Evolutionary conservation across 2,113 vertebrate species (phyloP), one percentile per base, ranked within the genome.

Genomic region (Ahaetulla prasina): DNA sequence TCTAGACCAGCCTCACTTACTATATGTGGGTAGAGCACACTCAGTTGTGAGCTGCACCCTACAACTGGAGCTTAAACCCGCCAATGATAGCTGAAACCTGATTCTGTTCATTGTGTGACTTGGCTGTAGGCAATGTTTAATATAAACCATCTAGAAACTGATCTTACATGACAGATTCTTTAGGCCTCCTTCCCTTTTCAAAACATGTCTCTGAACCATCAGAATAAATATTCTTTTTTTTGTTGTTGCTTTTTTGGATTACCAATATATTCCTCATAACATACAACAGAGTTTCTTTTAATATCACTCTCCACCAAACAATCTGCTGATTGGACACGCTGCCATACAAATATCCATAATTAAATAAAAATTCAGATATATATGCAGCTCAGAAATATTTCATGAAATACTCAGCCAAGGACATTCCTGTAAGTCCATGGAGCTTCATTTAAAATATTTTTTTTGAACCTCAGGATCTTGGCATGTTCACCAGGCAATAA

Each of bases 351-450:
- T 95, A 95, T 95, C 96, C 96, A 92, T 96, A 96, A 97, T 97
- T 96, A 98, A 97, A 96, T 96, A 96, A 96, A 97, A 96, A 97
- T 95, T 96, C 96, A 97, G 95, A 96, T 74, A 96, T 94, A 96
- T 95, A 96, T 94, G 94, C 92, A 95, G 94, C 96, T 96, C 90
- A 94, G 96, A 94, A 96, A 96, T 96, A 95, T 94, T 96, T 95
- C 92, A 93, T 93, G 89, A 90, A 53, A 94, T 95, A 93, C 93
- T 93, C 94, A 68, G 96, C 97, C 97, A 96, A 96, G 96, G 97
- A 96, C 96, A 97, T 97, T 97, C 96, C 95, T 96, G 85, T 91
- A 96, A 96, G 92, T 97, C 97, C 95, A 89, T 94, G 90, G 97
- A 95, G 97, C 91, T 96, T 96, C 95, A 94, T 96, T 97, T 97